These are phyloP conservation scores for Drosophila robusta DNA, from an alignment of 2,888 invertebrate species.

Conservation along the genomic window DNA sequence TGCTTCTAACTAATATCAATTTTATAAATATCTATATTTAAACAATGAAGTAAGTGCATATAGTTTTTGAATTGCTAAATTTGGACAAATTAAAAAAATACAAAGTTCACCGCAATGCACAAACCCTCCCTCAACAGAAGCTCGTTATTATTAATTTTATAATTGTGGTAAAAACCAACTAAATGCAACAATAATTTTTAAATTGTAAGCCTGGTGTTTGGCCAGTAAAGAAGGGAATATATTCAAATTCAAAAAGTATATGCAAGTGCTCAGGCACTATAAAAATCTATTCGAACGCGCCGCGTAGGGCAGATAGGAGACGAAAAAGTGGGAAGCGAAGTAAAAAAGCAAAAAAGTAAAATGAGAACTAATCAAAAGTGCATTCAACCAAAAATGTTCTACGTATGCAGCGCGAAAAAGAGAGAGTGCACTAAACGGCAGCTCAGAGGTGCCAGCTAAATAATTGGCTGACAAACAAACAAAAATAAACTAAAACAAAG, in stretches of 20 bases:
- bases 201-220: neutral
- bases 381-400: slow-evolving; percentile 73
- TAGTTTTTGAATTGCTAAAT: too few species aligned
- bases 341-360: slow-evolving; percentile 7
- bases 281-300: neutral
- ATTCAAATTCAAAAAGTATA: neutral
- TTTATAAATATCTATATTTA: too few species aligned
- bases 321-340: neutral
- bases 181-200: neutral
- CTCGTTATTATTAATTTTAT: too few species aligned
- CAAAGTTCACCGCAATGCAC: too few species aligned
- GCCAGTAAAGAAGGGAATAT: neutral
- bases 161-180: neutral
- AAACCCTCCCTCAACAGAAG: too few species aligned
- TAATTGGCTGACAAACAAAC: neutral
- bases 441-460: slow-evolving; percentile 23
- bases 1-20: too few species aligned
- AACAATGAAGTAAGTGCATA: too few species aligned
- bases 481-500: too few species aligned
- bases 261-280: neutral
- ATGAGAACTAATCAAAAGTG: slow-evolving; percentile 65
- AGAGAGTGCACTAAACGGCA: slow-evolving; percentile 16
- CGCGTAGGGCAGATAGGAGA: neutral
- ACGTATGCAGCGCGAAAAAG: slow-evolving; percentile 20
- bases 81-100: too few species aligned